Percentiles rank a stretch among this genome's conserved stretches.
These are phyloP conservation scores for Catharus ustulatus DNA, from an alignment of 2,797 vertebrate species.

Conservation along the genomic window DNA sequence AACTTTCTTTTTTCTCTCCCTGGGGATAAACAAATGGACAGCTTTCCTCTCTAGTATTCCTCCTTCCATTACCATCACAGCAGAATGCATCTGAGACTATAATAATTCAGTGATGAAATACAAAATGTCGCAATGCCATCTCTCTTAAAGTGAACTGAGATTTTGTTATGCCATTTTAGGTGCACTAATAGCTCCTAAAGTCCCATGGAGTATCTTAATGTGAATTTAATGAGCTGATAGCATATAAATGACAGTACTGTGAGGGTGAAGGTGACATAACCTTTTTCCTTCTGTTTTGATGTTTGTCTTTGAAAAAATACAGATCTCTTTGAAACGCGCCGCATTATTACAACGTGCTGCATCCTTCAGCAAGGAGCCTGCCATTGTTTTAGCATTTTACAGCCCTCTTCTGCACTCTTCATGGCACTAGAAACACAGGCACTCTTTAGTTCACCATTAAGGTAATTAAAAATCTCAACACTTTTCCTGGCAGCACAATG, in stretches of 20 bases:
- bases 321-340: constrained; percentile 73
- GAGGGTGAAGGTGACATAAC: constrained; percentile 96
- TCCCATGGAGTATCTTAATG: constrained; percentile 94
- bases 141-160: constrained; percentile 86
- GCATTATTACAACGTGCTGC: constrained; percentile 70
- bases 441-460: constrained; percentile 46
- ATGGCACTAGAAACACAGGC: constrained; percentile 17
- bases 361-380: constrained; percentile 71
- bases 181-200: constrained; percentile 91
- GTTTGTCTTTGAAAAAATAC: constrained; percentile 84
- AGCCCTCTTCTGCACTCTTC: constrained; percentile 43
- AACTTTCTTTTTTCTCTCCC: constrained; percentile 88
- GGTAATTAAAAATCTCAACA: constrained; percentile 61
- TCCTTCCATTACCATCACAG: constrained; percentile 90
- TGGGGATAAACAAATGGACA: constrained; percentile 92
- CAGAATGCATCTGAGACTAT: constrained; percentile 86
- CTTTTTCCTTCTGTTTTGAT: constrained; percentile 87
- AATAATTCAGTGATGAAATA: constrained; percentile 93
- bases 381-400: constrained; percentile 73
- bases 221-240: constrained; percentile 98
- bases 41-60: constrained; percentile 79
- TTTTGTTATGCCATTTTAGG: constrained; percentile 93
- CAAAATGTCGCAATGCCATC: constrained; percentile 89
- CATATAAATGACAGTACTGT: constrained; percentile 90
- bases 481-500: constrained; percentile 11